A percentile compares a stretch with the other conserved stretches of the same genome.
These are phyloP conservation scores for Pygmarrhopalites habei DNA, from an alignment of 1,140 invertebrate genomes.

Conservation along the genomic window DNA sequence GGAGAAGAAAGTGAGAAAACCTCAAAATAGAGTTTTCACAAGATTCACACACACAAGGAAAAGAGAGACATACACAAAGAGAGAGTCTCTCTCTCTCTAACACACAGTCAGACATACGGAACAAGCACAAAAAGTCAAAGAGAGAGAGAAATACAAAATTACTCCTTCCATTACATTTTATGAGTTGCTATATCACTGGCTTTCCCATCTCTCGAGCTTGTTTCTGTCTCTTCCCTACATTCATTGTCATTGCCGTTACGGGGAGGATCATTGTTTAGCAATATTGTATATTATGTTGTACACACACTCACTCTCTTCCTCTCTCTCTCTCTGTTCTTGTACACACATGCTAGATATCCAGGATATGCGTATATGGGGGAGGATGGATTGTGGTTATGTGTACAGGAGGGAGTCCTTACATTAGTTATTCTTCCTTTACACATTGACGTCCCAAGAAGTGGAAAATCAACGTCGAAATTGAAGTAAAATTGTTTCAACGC, in stretches of 20 bases:
- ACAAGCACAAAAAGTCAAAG: background rate
- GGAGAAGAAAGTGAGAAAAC: background rate
- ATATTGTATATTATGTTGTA: background rate
- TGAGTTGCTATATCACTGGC: conserved; percentile 8
- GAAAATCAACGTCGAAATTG: background rate
- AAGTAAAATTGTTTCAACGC: no score
- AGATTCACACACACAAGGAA: no score
- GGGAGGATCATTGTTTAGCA: conserved; percentile 8
- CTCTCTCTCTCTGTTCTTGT: no score
- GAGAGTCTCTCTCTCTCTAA: background rate
- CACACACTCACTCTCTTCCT: background rate
- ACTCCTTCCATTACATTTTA: conserved; percentile 16
- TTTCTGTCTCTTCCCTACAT: background rate
- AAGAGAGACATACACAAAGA: background rate
- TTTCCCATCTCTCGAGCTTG: background rate
- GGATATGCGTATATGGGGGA: no score
- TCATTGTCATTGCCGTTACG: conserved; percentile 7
- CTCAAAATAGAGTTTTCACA: no score
- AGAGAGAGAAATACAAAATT: conserved; percentile 5
- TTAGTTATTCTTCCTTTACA: no score
- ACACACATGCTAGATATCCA: no score
- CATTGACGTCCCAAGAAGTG: no score
- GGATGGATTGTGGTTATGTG: no score
- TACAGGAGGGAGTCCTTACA: background rate
- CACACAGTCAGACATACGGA: background rate